phyloP scores from a whole-genome alignment of 1,140 invertebrate species.

The Drosophila sp. region DNA sequence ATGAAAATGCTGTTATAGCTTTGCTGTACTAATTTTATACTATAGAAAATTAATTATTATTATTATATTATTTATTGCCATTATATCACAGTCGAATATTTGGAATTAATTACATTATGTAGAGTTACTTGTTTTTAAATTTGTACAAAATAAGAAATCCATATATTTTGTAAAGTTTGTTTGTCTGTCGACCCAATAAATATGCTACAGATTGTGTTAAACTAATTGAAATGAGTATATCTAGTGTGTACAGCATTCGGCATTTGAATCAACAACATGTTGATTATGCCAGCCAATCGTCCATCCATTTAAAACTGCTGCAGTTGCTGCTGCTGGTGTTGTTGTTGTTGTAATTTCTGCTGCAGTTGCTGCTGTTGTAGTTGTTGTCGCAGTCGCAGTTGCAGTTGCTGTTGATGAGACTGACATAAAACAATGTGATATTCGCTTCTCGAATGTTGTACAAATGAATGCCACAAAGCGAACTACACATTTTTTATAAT shows the following conservation, averaged over 20 bases:
- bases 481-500: slow-evolving; percentile 54
- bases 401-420: slow-evolving; percentile 70
- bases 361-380: slow-evolving; percentile 45
- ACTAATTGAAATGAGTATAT: neutral
- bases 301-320: slow-evolving; percentile 7
- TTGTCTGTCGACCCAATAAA: too few species aligned
- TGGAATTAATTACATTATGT: too few species aligned
- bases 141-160: too few species aligned
- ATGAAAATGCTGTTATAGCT: neutral
- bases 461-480: slow-evolving; percentile 53
- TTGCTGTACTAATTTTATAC: neutral
- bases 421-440: slow-evolving; percentile 78
- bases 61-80: neutral
- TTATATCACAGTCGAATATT: too few species aligned
- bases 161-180: too few species aligned
- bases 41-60: neutral
- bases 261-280: neutral
- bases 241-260: neutral
- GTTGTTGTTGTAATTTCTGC: slow-evolving; percentile 49
- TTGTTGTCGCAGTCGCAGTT: slow-evolving; percentile 44
- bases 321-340: slow-evolving; percentile 33
- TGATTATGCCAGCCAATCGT: slow-evolving; percentile 15
- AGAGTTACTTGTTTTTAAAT: too few species aligned
- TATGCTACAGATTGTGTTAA: neutral
- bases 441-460: slow-evolving; percentile 59